Evolutionary conservation across 1,140 invertebrate genomes (phyloP), one percentile per base, ranked within the genome.

Genomic region (Hormaphis cornu): DNA sequence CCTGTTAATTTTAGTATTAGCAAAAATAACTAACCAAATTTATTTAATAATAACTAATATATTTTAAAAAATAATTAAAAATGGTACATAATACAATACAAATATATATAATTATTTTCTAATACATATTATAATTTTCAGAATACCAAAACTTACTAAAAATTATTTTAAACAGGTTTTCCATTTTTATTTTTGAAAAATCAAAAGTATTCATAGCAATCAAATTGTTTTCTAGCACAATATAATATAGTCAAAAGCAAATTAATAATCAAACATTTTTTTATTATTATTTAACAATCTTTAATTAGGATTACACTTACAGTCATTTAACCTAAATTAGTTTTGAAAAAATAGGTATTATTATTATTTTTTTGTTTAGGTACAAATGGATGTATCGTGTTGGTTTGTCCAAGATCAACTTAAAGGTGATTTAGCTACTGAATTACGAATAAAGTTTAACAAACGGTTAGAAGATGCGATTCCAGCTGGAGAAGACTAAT

Each of bases 401-500:
- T 81, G 80, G 76, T 85, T 89, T 77, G 84, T 87, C 40, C 85
- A 97, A 81, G 97, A 99, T 81, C 91, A 95, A 73, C 79, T 98
- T 30, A 97, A 96, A 81, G 96, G 95, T 70, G 95, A 98, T 80
- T 87, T 86, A 76, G 84, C 88, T 12, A 99, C 95, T 69, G 97
- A 99, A 83, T 81, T 99, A 44, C 81, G 94, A 77, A 87, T 99
- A 1, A 97, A 97, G 79, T 98, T 98, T 78, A 88, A 97, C 56
- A 89, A 93, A 78, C 85, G 92, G 80, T 81, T 99, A 75, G 95
- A 98, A 81, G 97, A 99, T 82, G 93, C 95, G 24, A 90, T 98
- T 75, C 95, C 96, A 61, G 93, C 93, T 72, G 96, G 96, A 61
- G 96, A 99, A 83, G 96, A 99, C 81, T 97, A 88, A 30, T 48